A percentile compares a stretch with the other conserved stretches of the same genome.
These are phyloP conservation scores for Hemicrepidius hirtus DNA, from an alignment of 2,888 invertebrate genomes.

Conservation along the genomic window DNA sequence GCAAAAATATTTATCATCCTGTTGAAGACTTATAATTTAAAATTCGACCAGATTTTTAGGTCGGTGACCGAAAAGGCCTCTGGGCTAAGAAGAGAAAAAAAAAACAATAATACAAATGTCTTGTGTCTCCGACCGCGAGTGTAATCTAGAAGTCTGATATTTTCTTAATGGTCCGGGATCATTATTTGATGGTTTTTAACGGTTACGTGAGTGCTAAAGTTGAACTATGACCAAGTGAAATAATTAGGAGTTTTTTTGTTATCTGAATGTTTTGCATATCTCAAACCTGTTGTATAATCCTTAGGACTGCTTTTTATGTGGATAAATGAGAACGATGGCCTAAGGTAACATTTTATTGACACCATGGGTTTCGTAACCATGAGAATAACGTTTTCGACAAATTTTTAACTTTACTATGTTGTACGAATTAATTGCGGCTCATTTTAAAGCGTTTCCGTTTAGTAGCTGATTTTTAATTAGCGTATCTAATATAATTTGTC, in stretches of 20 bases:
- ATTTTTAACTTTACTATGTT: no score
- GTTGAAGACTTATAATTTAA: slow-evolving; percentile 2
- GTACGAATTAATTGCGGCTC: no score
- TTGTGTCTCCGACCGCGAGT: not conserved
- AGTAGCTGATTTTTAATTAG: no score
- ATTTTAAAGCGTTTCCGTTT: no score
- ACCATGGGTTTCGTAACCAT: no score
- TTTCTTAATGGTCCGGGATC: slow-evolving; percentile 16
- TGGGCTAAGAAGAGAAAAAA: not conserved
- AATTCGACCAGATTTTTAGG: slow-evolving; percentile 28
- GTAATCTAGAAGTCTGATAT: slow-evolving; percentile 13
- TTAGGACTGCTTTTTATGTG: slow-evolving; percentile 16
- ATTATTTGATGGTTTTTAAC: not conserved
- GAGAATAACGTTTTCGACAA: no score
- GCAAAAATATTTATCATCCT: slow-evolving; percentile 15
- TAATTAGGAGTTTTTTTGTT: slow-evolving; percentile 13
- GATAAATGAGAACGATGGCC: slow-evolving; percentile 1
- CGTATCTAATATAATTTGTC: no score
- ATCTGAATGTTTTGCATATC: slow-evolving; percentile 18
- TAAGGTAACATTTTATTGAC: slow-evolving; percentile 3
- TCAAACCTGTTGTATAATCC: slow-evolving; percentile 19
- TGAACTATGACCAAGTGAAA: slow-evolving; percentile 27
- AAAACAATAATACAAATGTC: slow-evolving; percentile 18
- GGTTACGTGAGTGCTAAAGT: slow-evolving; percentile 8
- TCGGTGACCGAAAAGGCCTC: slow-evolving; percentile 31